phyloP scores from a whole-genome alignment of 2,888 invertebrate species.

The Agriotes lineatus region DNA sequence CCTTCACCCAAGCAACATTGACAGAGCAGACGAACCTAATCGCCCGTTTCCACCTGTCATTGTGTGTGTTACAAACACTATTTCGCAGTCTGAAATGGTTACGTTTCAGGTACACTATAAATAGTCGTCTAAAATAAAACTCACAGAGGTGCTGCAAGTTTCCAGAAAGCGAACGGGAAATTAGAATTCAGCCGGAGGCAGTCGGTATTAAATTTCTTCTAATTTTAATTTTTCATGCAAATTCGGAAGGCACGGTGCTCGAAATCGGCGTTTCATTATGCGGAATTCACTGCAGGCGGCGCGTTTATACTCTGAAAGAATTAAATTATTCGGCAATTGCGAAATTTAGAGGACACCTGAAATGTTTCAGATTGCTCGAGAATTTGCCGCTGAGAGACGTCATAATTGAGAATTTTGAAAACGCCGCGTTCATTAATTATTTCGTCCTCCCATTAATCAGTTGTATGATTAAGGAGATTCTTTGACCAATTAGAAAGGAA shows the following conservation, averaged over 20 bases:
- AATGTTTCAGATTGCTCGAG: constrained; percentile 7
- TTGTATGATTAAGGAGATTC: no score
- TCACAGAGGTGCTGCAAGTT: background rate
- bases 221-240: constrained; percentile 27
- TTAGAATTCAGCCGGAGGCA: constrained; percentile 15
- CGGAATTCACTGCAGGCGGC: constrained; percentile 24
- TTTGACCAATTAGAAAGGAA: no score
- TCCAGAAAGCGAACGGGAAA: constrained; percentile 1
- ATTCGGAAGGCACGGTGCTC: constrained; percentile 11
- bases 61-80: no score
- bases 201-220: constrained; percentile 18
- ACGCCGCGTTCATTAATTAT: no score
- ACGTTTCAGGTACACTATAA: background rate
- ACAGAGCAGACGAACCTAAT: no score
- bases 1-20: no score
- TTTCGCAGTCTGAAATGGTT: no score
- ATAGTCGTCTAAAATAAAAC: background rate
- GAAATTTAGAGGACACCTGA: constrained; percentile 12
- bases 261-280: constrained; percentile 25
- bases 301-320: constrained; percentile 11
- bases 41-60: no score
- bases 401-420: no score
- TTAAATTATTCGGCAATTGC: constrained; percentile 12
- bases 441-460: no score
- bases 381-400: background rate